Conservation (phyloP, 2,888 invertebrate species). For the Cephonodes hylas region DNA sequence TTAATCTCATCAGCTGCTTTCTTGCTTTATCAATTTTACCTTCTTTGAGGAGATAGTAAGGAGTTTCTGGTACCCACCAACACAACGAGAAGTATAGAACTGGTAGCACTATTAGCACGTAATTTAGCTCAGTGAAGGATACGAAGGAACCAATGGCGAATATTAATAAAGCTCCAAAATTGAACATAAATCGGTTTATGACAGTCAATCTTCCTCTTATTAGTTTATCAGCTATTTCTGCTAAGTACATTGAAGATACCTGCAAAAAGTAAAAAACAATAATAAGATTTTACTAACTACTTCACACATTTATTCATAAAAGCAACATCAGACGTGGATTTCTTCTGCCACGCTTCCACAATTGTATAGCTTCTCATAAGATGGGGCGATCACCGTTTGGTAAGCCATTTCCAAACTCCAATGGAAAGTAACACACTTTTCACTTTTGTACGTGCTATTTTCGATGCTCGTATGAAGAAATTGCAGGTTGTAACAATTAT, state of each 20-base stretch:
- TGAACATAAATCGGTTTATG: constrained; percentile 50
- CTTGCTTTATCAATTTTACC: constrained; percentile 63
- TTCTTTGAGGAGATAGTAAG: constrained; percentile 78
- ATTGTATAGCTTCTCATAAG: no score
- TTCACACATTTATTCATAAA: no score
- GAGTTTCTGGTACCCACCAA: constrained; percentile 80
- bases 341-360: no score
- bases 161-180: constrained; percentile 58
- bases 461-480: no score
- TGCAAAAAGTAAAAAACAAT: constrained; percentile 29
- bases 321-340: no score
- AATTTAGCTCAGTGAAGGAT: constrained; percentile 57
- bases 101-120: constrained; percentile 64
- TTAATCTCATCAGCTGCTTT: constrained; percentile 53
- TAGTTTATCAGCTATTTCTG: constrained; percentile 67
- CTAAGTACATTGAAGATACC: constrained; percentile 62
- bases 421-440: no score
- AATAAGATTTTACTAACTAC: no score
- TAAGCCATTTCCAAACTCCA: no score
- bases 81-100: constrained; percentile 65
- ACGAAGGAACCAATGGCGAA: constrained; percentile 59
- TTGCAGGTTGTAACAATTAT: no score
- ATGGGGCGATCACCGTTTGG: no score
- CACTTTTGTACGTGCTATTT: no score
- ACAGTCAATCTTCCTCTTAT: constrained; percentile 58